Percentiles rank a stretch among this genome's conserved stretches.
Evolutionary conservation across 92 coral and sea anemone species (phyloP).

Genomic region (Paragorgia papillata): DNA sequence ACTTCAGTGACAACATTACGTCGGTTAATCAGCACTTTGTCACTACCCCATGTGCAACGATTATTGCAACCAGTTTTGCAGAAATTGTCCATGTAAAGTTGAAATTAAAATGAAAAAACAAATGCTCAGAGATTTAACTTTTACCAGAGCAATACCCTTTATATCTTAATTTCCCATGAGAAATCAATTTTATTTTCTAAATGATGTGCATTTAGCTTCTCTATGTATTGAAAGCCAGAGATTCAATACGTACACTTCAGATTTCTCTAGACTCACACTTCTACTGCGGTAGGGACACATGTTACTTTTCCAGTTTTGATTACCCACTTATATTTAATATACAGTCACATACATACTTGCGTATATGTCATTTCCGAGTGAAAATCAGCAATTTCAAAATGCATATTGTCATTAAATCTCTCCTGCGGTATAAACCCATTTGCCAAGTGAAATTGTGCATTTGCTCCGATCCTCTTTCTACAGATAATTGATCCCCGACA

Average conservation of each 20-base stretch:
- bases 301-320: too few species aligned
- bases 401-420: slow-evolving; percentile 12
- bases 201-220: too few species aligned
- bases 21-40: slow-evolving; percentile 25
- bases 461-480: slow-evolving; percentile 32
- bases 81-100: slow-evolving; percentile 24
- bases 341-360: slow-evolving; percentile 9
- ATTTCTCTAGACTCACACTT: too few species aligned
- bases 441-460: slow-evolving; percentile 18
- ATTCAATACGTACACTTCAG: too few species aligned
- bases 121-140: background rate
- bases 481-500: slow-evolving; percentile 33
- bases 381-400: slow-evolving; percentile 36
- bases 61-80: slow-evolving; percentile 22
- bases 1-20: slow-evolving; percentile 20
- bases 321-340: too few species aligned
- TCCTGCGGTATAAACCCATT: slow-evolving; percentile 39
- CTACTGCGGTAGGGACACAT: too few species aligned
- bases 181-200: too few species aligned
- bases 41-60: slow-evolving; percentile 15
- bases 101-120: background rate
- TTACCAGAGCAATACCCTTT: background rate
- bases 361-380: slow-evolving; percentile 32
- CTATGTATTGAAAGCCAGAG: too few species aligned
- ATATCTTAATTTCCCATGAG: background rate